phyloP scores from a whole-genome alignment of 2,113 vertebrate species.

The Pontoporia blainvillei region DNA sequence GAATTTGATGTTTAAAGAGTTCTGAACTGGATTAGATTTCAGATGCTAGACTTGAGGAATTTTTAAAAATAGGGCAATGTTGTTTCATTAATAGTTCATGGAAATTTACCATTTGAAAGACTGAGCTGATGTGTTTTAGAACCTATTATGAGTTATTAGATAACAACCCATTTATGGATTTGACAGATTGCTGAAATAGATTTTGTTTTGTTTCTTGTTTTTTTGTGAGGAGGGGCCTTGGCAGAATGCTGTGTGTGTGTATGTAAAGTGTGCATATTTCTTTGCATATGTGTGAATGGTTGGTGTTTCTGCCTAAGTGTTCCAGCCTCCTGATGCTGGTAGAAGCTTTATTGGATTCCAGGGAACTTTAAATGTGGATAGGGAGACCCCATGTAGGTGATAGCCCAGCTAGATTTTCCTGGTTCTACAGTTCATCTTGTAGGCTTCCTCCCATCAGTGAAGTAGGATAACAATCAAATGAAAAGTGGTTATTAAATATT shows the following conservation, averaged over 20 bases:
- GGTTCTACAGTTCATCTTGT: neutral
- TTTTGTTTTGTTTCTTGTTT: neutral
- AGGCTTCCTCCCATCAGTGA: neutral
- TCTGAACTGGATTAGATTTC: slow-evolving; percentile 34
- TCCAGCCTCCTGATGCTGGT: neutral
- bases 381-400: neutral
- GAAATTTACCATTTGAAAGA: slow-evolving; percentile 66
- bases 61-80: slow-evolving; percentile 33
- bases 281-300: neutral
- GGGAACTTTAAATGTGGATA: neutral
- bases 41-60: slow-evolving; percentile 35
- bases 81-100: slow-evolving; percentile 68
- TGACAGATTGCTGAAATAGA: slow-evolving; percentile 23
- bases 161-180: neutral
- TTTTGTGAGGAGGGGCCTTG: neutral
- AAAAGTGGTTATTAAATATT: neutral
- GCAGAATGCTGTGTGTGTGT: neutral
- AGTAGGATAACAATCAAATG: neutral
- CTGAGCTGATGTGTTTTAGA: slow-evolving; percentile 34
- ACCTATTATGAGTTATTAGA: slow-evolving; percentile 25
- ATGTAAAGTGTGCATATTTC: neutral
- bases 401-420: neutral
- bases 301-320: neutral
- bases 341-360: neutral
- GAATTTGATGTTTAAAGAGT: slow-evolving; percentile 59